These are phyloP conservation scores for Polypedilum vanderplanki DNA, from an alignment of 1,140 invertebrate species.

Conservation along the genomic window DNA sequence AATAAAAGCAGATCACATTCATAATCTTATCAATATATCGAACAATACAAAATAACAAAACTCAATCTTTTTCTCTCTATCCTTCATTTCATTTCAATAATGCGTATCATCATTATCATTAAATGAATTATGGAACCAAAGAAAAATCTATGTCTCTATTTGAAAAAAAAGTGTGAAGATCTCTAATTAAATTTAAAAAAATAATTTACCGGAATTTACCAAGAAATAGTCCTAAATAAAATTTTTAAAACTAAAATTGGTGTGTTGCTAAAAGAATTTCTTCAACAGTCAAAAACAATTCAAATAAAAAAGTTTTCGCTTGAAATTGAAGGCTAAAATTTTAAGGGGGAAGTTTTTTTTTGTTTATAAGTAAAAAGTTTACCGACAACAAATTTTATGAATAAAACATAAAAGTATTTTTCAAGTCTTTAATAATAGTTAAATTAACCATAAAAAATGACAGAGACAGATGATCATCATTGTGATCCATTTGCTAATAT, in stretches of 20 bases:
- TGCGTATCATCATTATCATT: constrained; percentile 23
- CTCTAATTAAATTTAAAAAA: constrained; percentile 20
- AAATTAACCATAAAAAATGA: not conserved
- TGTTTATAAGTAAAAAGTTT: no score
- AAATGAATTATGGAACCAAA: constrained; percentile 26
- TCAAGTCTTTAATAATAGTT: not conserved
- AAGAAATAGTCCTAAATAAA: constrained; percentile 7
- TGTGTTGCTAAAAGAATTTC: no score
- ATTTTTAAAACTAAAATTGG: not conserved
- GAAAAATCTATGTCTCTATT: constrained; percentile 22
- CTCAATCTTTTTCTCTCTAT: not conserved
- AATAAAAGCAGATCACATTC: not conserved
- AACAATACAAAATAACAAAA: not conserved
- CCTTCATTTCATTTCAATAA: not conserved
- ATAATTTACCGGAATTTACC: not conserved
- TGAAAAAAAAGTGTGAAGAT: constrained; percentile 17
- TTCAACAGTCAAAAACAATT: no score
- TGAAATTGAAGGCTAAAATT: no score
- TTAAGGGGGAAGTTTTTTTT: no score
- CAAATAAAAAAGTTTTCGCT: no score
- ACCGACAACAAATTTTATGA: no score
- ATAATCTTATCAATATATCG: not conserved
- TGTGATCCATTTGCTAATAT: constrained; percentile 24
- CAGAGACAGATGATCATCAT: not conserved
- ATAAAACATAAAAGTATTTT: not conserved